A percentile compares a stretch with the other conserved stretches of the same genome.
Conservation (phyloP, 2,797 vertebrate species). For the Phyllotis vaccarum region DNA sequence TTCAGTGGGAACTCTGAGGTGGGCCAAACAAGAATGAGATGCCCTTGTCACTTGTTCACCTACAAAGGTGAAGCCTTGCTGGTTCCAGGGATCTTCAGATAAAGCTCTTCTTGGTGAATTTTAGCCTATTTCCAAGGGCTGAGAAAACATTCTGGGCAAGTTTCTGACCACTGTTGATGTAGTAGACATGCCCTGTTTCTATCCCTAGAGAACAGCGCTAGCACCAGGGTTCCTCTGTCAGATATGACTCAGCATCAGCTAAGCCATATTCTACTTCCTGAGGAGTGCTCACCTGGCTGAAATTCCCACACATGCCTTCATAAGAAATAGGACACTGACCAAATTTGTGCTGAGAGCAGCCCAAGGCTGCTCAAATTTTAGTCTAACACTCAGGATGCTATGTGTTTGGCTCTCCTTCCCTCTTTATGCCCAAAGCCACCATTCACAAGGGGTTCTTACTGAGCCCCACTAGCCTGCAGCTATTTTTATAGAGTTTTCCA, state of each 20-base stretch:
- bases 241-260: not conserved
- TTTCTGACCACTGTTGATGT: not conserved
- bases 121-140: not conserved
- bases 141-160: not conserved
- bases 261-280: not conserved
- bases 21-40: not conserved
- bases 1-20: not conserved
- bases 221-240: not conserved
- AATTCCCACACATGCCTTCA: not conserved
- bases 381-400: too few relatives aligned
- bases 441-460: not conserved
- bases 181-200: not conserved
- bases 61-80: not conserved
- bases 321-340: not conserved
- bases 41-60: not conserved
- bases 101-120: not conserved
- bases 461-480: not conserved
- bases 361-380: not conserved
- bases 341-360: not conserved
- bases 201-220: not conserved
- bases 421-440: not conserved
- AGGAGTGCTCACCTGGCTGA: not conserved
- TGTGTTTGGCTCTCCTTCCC: not conserved
- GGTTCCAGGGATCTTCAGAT: not conserved
- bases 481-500: conserved; percentile 29